A percentile compares a stretch with the other conserved stretches of the same genome.
phyloP scores from a whole-genome alignment of 1,140 invertebrate species.

The Dysdera silvatica region DNA sequence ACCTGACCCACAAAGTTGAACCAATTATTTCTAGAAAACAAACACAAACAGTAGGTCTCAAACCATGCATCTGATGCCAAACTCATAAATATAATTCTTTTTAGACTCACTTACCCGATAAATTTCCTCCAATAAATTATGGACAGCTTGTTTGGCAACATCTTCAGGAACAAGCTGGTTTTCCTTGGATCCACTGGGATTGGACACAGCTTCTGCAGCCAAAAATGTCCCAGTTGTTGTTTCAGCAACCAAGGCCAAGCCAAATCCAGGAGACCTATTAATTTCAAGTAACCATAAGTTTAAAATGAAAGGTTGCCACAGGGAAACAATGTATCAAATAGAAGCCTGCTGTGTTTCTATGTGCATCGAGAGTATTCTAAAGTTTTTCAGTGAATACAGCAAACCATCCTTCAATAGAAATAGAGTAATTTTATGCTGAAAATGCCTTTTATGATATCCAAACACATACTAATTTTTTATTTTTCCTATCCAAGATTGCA shows the following conservation, averaged over 20 bases:
- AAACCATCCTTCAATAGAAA: too few species aligned
- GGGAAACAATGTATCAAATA: neutral
- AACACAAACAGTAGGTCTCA: neutral
- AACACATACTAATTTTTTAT: too few species aligned
- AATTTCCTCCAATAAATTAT: conserved; percentile 79
- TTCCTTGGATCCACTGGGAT: conserved; percentile 45
- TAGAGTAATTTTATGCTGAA: too few species aligned
- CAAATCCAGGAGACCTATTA: conserved; percentile 62
- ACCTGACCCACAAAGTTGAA: too few species aligned
- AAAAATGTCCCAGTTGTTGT: conserved; percentile 77
- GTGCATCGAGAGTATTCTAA: too few species aligned
- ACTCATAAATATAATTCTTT: neutral
- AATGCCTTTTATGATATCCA: too few species aligned
- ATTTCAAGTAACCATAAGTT: neutral
- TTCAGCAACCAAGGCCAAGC: conserved; percentile 82
- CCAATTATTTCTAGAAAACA: too few species aligned
- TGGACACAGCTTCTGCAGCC: conserved; percentile 50
- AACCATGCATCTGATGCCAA: neutral
- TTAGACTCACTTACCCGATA: conserved; percentile 49
- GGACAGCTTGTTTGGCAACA: conserved; percentile 71
- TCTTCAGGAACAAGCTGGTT: conserved; percentile 70
- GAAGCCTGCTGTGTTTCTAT: too few species aligned
- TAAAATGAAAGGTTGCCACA: too few species aligned
- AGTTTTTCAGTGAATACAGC: too few species aligned
- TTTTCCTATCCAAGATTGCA: too few species aligned